Percentiles rank a stretch among this genome's conserved stretches.
These are phyloP conservation scores for Cotesia glomerata DNA, from an alignment of 1,140 invertebrate species.

Conservation along the genomic window DNA sequence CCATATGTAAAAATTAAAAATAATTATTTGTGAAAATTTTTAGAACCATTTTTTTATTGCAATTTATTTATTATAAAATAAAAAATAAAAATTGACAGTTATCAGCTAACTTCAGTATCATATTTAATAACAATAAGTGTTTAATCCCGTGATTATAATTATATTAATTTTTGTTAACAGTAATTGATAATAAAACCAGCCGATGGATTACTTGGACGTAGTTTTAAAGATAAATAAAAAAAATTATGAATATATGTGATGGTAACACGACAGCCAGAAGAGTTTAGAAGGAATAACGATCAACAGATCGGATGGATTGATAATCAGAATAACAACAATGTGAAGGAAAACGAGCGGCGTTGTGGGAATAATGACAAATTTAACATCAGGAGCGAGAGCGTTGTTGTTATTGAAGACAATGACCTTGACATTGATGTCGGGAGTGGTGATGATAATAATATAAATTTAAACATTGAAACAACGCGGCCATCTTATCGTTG, in stretches of 20 bases:
- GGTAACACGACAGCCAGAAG: slow-evolving; percentile 26
- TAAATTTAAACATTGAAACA: neutral
- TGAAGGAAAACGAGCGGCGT: neutral
- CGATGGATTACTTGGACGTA: too few relatives aligned
- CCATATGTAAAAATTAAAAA: too few relatives aligned
- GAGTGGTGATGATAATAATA: neutral
- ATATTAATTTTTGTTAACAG: too few relatives aligned
- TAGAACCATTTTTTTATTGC: too few relatives aligned
- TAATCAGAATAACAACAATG: slow-evolving; percentile 2
- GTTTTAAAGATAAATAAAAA: neutral
- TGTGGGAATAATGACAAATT: neutral
- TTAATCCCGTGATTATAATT: too few relatives aligned
- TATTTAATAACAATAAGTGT: too few relatives aligned
- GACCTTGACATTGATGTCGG: neutral
- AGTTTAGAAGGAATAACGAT: slow-evolving; percentile 9
- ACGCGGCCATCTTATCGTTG: neutral
- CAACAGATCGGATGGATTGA: neutral
- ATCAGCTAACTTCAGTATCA: too few relatives aligned
- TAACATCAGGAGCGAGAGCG: too few relatives aligned
- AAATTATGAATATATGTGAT: slow-evolving; percentile 31
- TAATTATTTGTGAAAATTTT: too few relatives aligned
- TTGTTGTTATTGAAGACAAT: neutral
- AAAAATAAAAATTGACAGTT: too few relatives aligned
- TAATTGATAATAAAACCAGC: too few relatives aligned
- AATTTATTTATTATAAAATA: too few relatives aligned